Evolutionary conservation across 2,113 vertebrate genomes (phyloP), one percentile per base, ranked within the genome.

Genomic region (Phasianus colchicus): DNA sequence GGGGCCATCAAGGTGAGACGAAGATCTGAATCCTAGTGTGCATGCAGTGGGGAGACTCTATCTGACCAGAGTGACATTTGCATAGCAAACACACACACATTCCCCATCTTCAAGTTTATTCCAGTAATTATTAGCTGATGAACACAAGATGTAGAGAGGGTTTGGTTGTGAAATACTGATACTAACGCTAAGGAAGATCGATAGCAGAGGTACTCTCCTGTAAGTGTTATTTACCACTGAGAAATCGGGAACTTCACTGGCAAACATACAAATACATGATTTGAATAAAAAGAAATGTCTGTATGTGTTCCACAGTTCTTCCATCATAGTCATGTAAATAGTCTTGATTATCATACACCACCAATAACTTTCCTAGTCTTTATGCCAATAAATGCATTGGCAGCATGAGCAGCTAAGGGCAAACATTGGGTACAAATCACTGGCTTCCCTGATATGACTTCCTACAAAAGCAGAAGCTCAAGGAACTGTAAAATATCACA

Each of bases 21-120:
- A 80, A 74, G 40, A 81, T 40, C 13, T 42, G 22, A 13, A 86
- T 27, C 5, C 34, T 15, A 34, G 45, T 8, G 12, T 19, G 13
- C 43, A 52, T 0, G 0, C 16, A 20, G 16, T 0, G 0, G 19
- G 8, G 34, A 74, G 24, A 2, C 1, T 14, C 55, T 19, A 8
- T 32, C 61, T 90, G 52, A 32, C 58, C 42, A 22, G 65, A 74
- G 42, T 20, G 29, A 55, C 0, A 2, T 5, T 25, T 82, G 29
- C 14, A 55, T 34, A 78, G 69, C 12, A 86, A 86, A 79, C 30
- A 85, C 30, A 61, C 18, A n/a, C 9, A 72, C 0, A 0, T 17
- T 90, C 73, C 24, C 24, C 50, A 72, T 32, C 29, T 69, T 82
- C 22, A 36, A 8, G 22, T 27, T 57, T 43, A 72, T 83, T 52